Base-by-base conservation (phyloP, 2,797 vertebrate genomes). In the Myotis pilosus region DNA sequence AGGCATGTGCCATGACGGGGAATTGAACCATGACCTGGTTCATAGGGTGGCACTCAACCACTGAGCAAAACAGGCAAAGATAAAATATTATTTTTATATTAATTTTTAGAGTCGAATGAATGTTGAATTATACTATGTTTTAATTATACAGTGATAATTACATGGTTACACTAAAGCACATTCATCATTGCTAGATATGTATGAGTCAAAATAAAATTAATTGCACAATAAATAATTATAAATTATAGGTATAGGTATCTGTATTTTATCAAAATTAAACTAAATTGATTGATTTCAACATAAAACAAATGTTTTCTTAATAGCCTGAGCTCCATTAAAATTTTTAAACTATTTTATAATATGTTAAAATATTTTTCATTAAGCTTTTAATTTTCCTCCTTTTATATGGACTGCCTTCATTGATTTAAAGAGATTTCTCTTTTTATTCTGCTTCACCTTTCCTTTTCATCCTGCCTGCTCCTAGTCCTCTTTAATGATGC, bases 401-500 rank as follows among this genome's bases (percentile, higher is more conserved):
- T 84, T 80, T n/a, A 64, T 41, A 9, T n/a, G 2, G 19, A 60
- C 20, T 13, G 16, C 12, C 4, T 60, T 60, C 15, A 30, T 19
- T 93, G 41, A 57, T 74, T 51, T 71, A 81, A 87, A 55, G 12
- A 71, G 1, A 51, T 44, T 72, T 8, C 1, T 47, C 6, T 82
- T 11, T 57, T 25, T 76, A 66, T 82, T 84, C 25, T 68, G 1
- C 11, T 64, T 95, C 49, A 64, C 53, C 51, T 94, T 78, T 84
- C 6, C 30, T 68, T 93, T 93, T 38, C 28, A 80, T 94, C 22
- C 10, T 84, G 66, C 51, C 47, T 86, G 23, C 15, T 74, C 16
- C 28, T 71, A 84, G 41, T 91, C 17, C 94, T 87, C 80, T 81
- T 93, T 93, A 95, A 95, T 89, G 53, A 38, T 81, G 47, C 25